phyloP scores from a whole-genome alignment of 2,888 invertebrate species.

The Cylindroiulus punctatus region DNA sequence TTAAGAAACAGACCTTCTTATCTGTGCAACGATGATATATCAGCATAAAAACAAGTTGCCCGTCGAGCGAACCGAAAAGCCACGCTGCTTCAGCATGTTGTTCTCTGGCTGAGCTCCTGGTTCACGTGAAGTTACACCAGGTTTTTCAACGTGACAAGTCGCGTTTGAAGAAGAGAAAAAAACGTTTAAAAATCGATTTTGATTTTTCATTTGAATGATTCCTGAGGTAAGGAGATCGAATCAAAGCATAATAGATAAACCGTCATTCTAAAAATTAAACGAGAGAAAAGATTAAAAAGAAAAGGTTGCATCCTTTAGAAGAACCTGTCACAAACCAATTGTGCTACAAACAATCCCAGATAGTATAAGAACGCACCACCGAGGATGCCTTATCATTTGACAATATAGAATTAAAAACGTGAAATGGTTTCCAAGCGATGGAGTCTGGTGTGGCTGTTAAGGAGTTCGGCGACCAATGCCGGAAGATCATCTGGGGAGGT shows the following conservation, averaged over 20 bases:
- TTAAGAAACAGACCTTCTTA: background rate
- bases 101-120: background rate
- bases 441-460: background rate
- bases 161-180: background rate
- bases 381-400: background rate
- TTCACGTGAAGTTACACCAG: background rate
- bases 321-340: slow-evolving; percentile 34
- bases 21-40: background rate
- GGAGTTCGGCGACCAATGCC: background rate
- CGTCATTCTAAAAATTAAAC: background rate
- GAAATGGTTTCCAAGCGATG: background rate
- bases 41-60: background rate
- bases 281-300: slow-evolving; percentile 24
- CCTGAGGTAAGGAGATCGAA: background rate
- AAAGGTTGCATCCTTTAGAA: slow-evolving; percentile 24
- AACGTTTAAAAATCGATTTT: background rate
- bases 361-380: slow-evolving; percentile 30
- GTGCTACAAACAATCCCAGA: slow-evolving; percentile 34
- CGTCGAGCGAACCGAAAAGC: background rate
- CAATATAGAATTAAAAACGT: background rate
- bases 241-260: background rate
- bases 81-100: background rate
- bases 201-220: background rate
- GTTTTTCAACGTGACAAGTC: background rate
- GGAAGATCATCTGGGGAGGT: background rate